Evolutionary conservation across 2,888 invertebrate species (phyloP), one percentile per base, ranked within the genome.

Genomic region (Hipparchia sbordonii): DNA sequence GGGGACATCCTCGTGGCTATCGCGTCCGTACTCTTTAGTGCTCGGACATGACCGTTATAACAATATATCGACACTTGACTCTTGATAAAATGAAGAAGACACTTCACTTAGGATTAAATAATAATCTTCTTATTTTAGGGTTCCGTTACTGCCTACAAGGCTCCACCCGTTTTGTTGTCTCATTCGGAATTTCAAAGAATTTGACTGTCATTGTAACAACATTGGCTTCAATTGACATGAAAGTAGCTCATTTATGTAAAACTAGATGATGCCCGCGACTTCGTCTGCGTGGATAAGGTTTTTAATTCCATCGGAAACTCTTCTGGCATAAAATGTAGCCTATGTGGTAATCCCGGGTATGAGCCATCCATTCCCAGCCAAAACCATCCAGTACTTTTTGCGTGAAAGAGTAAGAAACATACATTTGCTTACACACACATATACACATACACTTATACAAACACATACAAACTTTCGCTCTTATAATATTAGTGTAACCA

Each of bases 11-110:
- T 89, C 88, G 85, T 86, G 90, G 91, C 88, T 92, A 92, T 92
- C 92, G 87, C 84, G 84, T 80, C 88, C 82, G 88, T 84, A 89
- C 91, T 91, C 90, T 90, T 92, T 89, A 92, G 90, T 91, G 86
- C 85, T 87, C 82, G 82, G 84, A 85, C 89, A 86, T 82, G 85
- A 87, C 87, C 88, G 89, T 92, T 93, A 92, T 89, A 90, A 88
- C 91, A 91, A 93, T 91, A 93, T 93, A 93, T 93, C 87, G 92
- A 88, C 84, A 91, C 90, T 92, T 87, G 84, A 81, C 77, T 77
- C 85, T 91, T 92, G 93, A 93, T 93, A 93, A 93, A 91, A 92
- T 91, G 90, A 92, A 92, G 91, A 91, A 86, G 90, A 91, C 89
- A 87, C 91, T 87, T 87, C 86, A 87, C 90, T 90, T 88, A 88